phyloP scores from a whole-genome alignment of 2,113 vertebrate genomes.

The Anthoscopus minutus region DNA sequence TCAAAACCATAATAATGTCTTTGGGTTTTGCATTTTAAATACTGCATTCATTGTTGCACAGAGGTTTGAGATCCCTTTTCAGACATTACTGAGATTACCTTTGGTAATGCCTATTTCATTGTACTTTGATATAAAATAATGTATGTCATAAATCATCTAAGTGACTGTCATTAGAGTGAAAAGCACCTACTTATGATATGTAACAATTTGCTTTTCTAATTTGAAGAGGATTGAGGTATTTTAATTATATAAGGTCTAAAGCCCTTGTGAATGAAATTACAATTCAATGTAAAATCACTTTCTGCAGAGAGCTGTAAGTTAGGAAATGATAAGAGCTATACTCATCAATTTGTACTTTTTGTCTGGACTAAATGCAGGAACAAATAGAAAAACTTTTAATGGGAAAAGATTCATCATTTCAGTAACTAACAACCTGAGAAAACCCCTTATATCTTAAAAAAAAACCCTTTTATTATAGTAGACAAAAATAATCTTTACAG shows the following conservation, averaged over 20 bases:
- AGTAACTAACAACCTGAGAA: not conserved
- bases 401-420: not conserved
- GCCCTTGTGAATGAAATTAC: constrained; percentile 69
- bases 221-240: constrained; percentile 78
- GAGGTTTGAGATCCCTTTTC: constrained; percentile 80
- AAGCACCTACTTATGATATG: constrained; percentile 80
- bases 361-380: not conserved
- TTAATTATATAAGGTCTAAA: constrained; percentile 76
- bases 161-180: constrained; percentile 79
- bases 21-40: constrained; percentile 86
- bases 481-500: not conserved
- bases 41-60: constrained; percentile 79
- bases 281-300: constrained; percentile 65
- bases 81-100: constrained; percentile 84
- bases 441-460: not conserved
- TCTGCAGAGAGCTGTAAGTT: constrained; percentile 62
- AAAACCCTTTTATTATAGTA: not conserved
- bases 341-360: constrained; percentile 60
- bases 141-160: constrained; percentile 77
- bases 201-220: constrained; percentile 88
- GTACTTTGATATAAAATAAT: constrained; percentile 87
- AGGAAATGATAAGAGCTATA: constrained; percentile 54
- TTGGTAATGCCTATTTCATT: constrained; percentile 83
- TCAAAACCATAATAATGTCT: constrained; percentile 84
- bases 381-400: not conserved